phyloP scores from a whole-genome alignment of 1,140 invertebrate genomes.

The Gonioctena quinquepunctata region DNA sequence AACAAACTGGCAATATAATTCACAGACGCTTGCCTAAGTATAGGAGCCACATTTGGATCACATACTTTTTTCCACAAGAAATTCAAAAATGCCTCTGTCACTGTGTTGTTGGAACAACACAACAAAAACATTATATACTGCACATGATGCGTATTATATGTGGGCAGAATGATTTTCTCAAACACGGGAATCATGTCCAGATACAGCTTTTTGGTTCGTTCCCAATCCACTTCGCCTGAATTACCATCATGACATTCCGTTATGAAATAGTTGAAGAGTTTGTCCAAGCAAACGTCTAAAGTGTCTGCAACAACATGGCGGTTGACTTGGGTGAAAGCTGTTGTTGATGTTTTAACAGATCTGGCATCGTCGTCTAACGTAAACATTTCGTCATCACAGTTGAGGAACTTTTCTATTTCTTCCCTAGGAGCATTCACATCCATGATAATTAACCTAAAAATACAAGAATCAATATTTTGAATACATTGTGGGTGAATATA shows the following conservation, averaged over 20 bases:
- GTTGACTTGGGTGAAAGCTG: constrained; percentile 44
- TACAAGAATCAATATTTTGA: neutral
- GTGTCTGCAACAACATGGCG: constrained; percentile 60
- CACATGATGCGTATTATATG: constrained; percentile 73
- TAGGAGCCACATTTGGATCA: constrained; percentile 65
- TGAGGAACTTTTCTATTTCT: constrained; percentile 59
- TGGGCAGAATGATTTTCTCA: constrained; percentile 73
- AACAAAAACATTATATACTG: constrained; percentile 82
- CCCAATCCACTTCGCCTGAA: constrained; percentile 53
- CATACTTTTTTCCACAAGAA: constrained; percentile 77
- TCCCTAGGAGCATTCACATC: constrained; percentile 68
- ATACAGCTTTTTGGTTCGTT: constrained; percentile 57
- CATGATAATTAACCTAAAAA: constrained; percentile 65
- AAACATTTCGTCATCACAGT: constrained; percentile 56
- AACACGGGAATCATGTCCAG: constrained; percentile 66
- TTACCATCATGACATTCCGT: constrained; percentile 55
- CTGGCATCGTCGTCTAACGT: constrained; percentile 57
- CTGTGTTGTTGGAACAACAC: constrained; percentile 68
- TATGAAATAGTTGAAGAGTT: constrained; percentile 65
- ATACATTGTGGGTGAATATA: neutral
- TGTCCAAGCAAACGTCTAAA: constrained; percentile 68
- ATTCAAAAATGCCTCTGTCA: constrained; percentile 71
- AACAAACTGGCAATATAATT: constrained; percentile 78
- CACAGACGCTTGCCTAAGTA: constrained; percentile 72
- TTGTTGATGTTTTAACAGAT: constrained; percentile 31